These are phyloP conservation scores for Hipparchia semele DNA, from an alignment of 2,888 invertebrate genomes.

Conservation along the genomic window DNA sequence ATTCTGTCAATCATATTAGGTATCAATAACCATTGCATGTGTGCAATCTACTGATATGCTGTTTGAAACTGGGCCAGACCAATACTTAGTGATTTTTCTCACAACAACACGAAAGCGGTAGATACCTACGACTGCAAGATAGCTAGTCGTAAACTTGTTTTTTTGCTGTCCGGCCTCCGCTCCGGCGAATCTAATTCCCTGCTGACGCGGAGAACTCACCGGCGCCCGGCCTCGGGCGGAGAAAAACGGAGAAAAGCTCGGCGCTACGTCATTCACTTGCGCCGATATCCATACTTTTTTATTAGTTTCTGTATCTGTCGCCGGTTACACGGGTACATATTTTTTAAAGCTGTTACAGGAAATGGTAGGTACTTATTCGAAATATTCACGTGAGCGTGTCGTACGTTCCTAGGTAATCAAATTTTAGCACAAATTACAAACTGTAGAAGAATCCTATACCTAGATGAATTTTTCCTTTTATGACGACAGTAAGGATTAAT, in stretches of 20 bases:
- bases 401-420: background rate
- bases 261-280: slow-evolving; percentile 18
- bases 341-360: background rate
- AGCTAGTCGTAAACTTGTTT: slow-evolving; percentile 18
- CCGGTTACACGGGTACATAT: background rate
- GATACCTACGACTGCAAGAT: background rate
- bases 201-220: slow-evolving; percentile 13
- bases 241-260: slow-evolving; percentile 15
- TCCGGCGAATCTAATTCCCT: slow-evolving; percentile 24
- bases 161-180: slow-evolving; percentile 18
- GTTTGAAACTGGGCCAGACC: background rate
- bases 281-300: background rate
- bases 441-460: too few relatives aligned
- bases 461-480: too few relatives aligned
- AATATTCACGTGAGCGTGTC: background rate
- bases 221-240: slow-evolving; percentile 14
- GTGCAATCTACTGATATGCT: background rate
- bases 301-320: background rate
- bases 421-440: too few relatives aligned
- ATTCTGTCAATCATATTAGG: too few relatives aligned
- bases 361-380: background rate
- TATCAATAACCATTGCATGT: background rate
- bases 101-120: background rate
- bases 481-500: too few relatives aligned
- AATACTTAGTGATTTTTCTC: slow-evolving; percentile 1